These are phyloP conservation scores for Tenualosa ilisha DNA, from an alignment of 2,797 vertebrate species.

Conservation along the genomic window DNA sequence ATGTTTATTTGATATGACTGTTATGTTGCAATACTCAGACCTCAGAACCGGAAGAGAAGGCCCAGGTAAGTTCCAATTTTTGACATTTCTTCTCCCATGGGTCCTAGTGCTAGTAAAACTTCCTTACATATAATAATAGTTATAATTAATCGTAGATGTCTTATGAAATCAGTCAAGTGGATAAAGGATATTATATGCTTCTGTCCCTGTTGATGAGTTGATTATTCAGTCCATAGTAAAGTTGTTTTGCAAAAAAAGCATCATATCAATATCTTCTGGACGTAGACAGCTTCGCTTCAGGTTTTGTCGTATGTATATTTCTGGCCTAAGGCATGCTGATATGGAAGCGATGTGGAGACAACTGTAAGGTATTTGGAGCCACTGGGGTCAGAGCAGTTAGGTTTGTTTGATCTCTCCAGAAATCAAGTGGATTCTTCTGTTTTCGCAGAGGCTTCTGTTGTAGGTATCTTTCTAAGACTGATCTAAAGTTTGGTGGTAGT, in stretches of 20 bases:
- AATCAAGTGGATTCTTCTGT: slow-evolving; percentile 33
- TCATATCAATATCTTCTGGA: slow-evolving; percentile 39
- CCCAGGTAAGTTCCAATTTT: too few species aligned
- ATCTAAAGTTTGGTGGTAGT: background rate
- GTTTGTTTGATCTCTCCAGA: slow-evolving; percentile 35
- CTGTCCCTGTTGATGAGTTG: background rate
- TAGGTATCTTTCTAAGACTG: slow-evolving; percentile 28
- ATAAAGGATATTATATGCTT: too few species aligned
- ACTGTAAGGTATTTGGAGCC: slow-evolving; percentile 48
- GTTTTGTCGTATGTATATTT: slow-evolving; percentile 20
- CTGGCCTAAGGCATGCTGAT: slow-evolving; percentile 26
- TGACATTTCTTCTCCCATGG: too few species aligned
- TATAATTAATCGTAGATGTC: too few species aligned
- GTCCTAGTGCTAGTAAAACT: too few species aligned
- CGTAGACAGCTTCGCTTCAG: slow-evolving; percentile 35
- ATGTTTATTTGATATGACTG: too few species aligned
- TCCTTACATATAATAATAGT: too few species aligned
- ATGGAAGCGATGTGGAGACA: slow-evolving; percentile 47
- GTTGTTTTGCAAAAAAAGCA: slow-evolving; percentile 49
- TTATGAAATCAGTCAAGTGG: background rate
- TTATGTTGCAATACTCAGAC: too few species aligned
- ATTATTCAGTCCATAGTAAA: background rate
- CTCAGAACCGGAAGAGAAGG: too few species aligned
- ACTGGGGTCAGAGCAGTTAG: slow-evolving; percentile 28
- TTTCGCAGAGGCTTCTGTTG: background rate